These are phyloP conservation scores for Elephas maximus DNA, from an alignment of 2,113 vertebrate species.

Conservation along the genomic window DNA sequence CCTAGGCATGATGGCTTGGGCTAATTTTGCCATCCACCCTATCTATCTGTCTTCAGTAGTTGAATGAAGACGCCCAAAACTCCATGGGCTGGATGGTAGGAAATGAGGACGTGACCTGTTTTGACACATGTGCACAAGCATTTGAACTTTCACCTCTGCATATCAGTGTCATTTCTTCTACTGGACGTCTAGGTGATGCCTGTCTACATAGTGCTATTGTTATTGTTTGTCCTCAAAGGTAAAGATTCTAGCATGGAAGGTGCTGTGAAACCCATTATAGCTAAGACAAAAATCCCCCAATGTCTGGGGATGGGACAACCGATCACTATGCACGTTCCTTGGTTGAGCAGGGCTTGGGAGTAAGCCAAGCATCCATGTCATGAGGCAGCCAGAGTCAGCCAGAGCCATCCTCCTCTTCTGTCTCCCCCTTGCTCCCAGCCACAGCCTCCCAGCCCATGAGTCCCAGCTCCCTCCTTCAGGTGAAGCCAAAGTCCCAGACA, in stretches of 20 bases:
- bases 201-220: not conserved
- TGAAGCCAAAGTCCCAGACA: not conserved
- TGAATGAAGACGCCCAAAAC: not conserved
- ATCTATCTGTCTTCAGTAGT: not conserved
- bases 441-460: not conserved
- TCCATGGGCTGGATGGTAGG: not conserved
- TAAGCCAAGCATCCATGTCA: not conserved
- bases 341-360: not conserved
- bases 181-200: not conserved
- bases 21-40: not conserved
- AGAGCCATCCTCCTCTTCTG: not conserved
- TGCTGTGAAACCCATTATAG: not conserved
- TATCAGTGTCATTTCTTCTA: not conserved
- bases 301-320: rapidly evolving
- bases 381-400: not conserved
- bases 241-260: not conserved
- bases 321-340: not conserved
- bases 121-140: not conserved
- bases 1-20: not conserved
- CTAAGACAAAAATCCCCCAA: not conserved
- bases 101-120: not conserved
- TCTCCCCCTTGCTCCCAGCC: not conserved
- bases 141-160: not conserved
- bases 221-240: not conserved
- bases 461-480: not conserved